These are phyloP conservation scores for Cyclophora albipunctata DNA, from an alignment of 2,888 invertebrate genomes.

Conservation along the genomic window DNA sequence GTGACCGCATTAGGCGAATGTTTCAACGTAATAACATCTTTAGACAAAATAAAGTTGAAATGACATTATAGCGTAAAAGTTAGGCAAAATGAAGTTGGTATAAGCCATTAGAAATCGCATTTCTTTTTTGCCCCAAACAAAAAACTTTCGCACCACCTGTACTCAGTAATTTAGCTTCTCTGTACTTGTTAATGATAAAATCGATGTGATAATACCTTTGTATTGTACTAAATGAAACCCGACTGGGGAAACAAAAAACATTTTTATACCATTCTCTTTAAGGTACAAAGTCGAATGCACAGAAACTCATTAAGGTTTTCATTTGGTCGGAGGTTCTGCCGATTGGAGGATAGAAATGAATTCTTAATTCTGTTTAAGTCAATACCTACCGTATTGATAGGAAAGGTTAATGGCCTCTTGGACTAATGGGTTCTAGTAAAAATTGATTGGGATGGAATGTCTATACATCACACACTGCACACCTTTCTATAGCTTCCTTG, in stretches of 20 bases:
- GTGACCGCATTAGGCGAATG: too few species aligned
- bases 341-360: constrained; percentile 21
- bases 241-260: not conserved
- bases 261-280: constrained; percentile 1
- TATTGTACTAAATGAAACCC: constrained; percentile 1
- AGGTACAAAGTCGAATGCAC: constrained; percentile 1
- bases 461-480: too few species aligned
- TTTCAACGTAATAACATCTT: too few species aligned
- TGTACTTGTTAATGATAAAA: not conserved
- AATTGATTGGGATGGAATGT: too few species aligned
- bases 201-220: constrained; percentile 1
- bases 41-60: too few species aligned
- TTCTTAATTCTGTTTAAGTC: constrained; percentile 23
- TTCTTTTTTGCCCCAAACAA: not conserved
- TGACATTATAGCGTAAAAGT: too few species aligned
- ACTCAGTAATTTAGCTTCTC: too few species aligned
- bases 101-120: too few species aligned
- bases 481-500: too few species aligned
- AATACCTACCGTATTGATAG: constrained; percentile 15
- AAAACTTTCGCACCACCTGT: not conserved
- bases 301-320: constrained; percentile 17
- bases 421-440: too few species aligned
- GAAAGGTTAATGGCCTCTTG: constrained; percentile 10
- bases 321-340: constrained; percentile 13
- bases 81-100: too few species aligned